Evolutionary conservation across 2,797 vertebrate species (phyloP), one percentile per base, ranked within the genome.

Genomic region (Prionace glauca): DNA sequence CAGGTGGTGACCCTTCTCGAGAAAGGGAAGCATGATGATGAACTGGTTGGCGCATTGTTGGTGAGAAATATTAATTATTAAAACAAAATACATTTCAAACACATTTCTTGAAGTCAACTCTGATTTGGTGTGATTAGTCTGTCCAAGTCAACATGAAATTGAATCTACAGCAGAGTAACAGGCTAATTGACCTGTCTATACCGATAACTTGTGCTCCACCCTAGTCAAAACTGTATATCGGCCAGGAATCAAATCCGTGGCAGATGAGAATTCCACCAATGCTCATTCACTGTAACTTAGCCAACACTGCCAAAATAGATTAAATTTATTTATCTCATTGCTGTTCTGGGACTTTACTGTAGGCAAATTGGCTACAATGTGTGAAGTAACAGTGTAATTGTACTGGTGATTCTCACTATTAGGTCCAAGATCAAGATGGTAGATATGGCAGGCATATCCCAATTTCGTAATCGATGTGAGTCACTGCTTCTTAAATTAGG

Each of bases 1-100:
- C 99, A 99, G 96, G 97, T 98, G 96, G 74, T 96, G 87, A 99
- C 98, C 26, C 97, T 99, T 77, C 96, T 98, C 96, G 98, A 99
- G 95, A 99, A 99, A 96, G 98, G 98, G 7, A 98, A 98, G 96
- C 98, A 99, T 0, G 98, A 99, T 0, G 97, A 99, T 12, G 99
- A 99, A 96, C 98, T 99, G 22, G 97, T 99, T 29, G 98, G 98
- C 0, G 97, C 98, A 45, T 97, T 99, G 94, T 96, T 99, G 98
- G 99, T 99, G 97, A 95, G 96, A 67, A 87, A 95, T 95, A 71
- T 72, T 18, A 20, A 56, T 36, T n/a, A 67, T 32, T 92, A 69
- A 92, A 36, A 67, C 67, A 24, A 92, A 92, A 92, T 62, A 88
- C 41, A 41, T 41, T 88, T 88, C 50, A 88, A 60, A 60, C 29